Conservation (phyloP, 2,888 invertebrate genomes). For the Drosophila atroscutellata region DNA sequence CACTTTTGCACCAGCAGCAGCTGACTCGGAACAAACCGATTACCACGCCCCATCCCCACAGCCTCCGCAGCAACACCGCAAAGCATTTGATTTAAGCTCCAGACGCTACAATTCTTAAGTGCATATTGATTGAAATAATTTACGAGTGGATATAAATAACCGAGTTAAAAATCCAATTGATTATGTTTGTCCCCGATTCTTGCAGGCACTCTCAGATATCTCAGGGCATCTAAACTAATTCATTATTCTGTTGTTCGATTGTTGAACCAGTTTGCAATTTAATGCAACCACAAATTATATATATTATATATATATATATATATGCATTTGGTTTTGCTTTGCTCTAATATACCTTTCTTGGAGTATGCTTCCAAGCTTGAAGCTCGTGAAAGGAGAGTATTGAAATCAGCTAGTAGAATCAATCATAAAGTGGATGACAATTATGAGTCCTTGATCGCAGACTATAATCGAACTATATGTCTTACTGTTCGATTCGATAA, state of each 20-base stretch:
- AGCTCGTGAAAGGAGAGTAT: background rate
- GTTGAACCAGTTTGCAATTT: background rate
- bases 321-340: too few species aligned
- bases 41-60: constrained; percentile 17
- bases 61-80: background rate
- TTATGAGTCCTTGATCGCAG: background rate
- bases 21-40: constrained; percentile 58
- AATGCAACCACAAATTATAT: background rate
- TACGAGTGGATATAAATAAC: constrained; percentile 21
- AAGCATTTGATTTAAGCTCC: constrained; percentile 15
- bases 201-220: background rate
- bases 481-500: background rate
- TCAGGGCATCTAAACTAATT: background rate
- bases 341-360: too few species aligned
- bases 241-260: background rate
- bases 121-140: constrained; percentile 40
- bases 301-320: background rate
- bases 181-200: background rate
- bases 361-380: too few species aligned
- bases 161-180: background rate
- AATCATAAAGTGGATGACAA: background rate
- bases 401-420: background rate
- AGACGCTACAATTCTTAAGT: constrained; percentile 22
- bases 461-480: background rate
- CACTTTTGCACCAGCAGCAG: constrained; percentile 37